Conservation (phyloP, 2,888 invertebrate genomes). For the Thera britannica region DNA sequence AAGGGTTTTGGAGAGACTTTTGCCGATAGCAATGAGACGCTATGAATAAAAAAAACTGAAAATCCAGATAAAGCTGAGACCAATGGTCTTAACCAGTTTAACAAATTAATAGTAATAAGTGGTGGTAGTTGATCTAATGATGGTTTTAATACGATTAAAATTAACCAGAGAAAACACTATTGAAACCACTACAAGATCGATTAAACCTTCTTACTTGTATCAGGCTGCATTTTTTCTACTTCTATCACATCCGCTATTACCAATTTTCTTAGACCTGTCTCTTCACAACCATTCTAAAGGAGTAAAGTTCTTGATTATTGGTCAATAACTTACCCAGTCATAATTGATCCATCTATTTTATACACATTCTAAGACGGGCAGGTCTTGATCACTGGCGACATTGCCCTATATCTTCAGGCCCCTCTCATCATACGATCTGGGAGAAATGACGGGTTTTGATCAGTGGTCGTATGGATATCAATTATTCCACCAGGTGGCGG, state of each 20-base stretch:
- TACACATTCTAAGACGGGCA: background rate
- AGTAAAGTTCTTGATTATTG: background rate
- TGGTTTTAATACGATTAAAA: no score
- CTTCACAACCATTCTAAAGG: background rate
- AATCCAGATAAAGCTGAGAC: no score
- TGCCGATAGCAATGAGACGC: no score
- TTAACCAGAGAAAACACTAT: background rate
- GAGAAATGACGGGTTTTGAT: conserved; percentile 7
- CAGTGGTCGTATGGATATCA: conserved; percentile 31
- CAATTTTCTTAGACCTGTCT: conserved; percentile 10
- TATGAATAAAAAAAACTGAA: no score
- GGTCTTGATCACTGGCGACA: conserved; percentile 13
- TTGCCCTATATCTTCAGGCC: conserved; percentile 13
- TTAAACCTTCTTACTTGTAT: conserved; percentile 1
- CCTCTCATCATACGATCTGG: background rate
- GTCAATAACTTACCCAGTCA: conserved; percentile 8
- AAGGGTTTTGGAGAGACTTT: no score
- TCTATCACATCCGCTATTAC: conserved; percentile 11
- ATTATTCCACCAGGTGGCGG: conserved; percentile 59
- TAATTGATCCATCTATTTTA: background rate
- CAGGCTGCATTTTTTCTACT: conserved; percentile 17
- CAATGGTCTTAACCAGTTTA: no score
- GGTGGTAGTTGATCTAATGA: no score
- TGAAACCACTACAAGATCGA: conserved; percentile 1
- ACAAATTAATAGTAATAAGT: no score